These are phyloP conservation scores for Aldabrachelys gigantea DNA, from an alignment of 2,113 vertebrate genomes.

Conservation along the genomic window DNA sequence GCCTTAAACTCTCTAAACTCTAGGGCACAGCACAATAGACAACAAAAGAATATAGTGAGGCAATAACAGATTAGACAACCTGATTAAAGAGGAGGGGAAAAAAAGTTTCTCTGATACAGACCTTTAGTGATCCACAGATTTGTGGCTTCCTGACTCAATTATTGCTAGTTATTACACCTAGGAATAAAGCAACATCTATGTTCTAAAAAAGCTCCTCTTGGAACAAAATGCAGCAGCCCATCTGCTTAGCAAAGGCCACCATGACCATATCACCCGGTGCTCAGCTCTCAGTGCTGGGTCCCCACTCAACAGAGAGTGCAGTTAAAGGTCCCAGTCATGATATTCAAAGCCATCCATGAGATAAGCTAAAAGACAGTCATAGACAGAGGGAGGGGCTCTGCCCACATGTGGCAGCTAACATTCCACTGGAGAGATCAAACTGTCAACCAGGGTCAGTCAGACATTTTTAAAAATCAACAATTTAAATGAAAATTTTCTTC, in stretches of 20 bases:
- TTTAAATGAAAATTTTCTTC: neutral
- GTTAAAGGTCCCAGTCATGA: slow-evolving; percentile 37
- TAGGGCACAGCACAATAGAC: neutral
- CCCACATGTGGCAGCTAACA: neutral
- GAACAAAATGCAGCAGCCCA: neutral
- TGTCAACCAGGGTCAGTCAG: neutral
- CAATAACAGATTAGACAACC: neutral
- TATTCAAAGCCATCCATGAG: neutral
- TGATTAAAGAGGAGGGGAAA: neutral
- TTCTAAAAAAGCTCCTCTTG: neutral
- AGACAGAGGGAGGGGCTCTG: no score
- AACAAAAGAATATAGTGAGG: neutral
- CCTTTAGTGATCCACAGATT: neutral
- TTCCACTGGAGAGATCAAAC: neutral
- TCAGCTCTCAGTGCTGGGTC: slow-evolving; percentile 2
- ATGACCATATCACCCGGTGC: neutral
- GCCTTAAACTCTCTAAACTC: neutral
- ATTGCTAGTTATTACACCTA: neutral
- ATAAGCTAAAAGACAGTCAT: neutral
- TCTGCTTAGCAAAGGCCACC: neutral
- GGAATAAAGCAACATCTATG: neutral
- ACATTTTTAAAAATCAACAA: neutral
- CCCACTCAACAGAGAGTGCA: slow-evolving; percentile 13
- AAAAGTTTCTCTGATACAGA: neutral
- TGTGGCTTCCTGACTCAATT: neutral